Evolutionary conservation across 2,888 invertebrate species (phyloP).

Genomic region (Eupithecia centaureata): DNA sequence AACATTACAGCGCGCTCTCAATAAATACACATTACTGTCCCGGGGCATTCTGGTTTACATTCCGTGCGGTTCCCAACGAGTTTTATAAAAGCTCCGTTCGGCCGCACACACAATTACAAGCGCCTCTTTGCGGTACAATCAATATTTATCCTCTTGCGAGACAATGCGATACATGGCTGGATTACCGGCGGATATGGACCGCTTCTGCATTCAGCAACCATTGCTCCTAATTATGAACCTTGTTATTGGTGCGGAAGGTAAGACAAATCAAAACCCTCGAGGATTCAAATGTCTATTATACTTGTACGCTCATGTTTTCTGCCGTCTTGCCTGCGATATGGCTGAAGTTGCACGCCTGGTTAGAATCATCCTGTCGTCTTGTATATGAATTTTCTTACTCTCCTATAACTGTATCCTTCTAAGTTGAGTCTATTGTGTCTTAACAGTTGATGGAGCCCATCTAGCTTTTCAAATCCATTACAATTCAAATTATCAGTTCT

Average conservation of each 20-base stretch:
- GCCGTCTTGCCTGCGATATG: conserved; percentile 53
- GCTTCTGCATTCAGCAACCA: conserved; percentile 33
- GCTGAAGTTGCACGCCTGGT: background rate
- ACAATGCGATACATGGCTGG: conserved; percentile 67
- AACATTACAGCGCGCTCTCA: conserved; percentile 81
- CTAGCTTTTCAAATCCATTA: conserved; percentile 56
- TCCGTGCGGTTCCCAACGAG: conserved; percentile 82
- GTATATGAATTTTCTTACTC: background rate
- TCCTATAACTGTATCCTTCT: background rate
- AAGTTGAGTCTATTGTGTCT: conserved; percentile 53
- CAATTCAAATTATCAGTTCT: conserved; percentile 42
- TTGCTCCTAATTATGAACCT: conserved; percentile 10
- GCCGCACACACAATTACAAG: conserved; percentile 82
- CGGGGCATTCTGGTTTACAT: conserved; percentile 81
- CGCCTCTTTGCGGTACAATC: conserved; percentile 77
- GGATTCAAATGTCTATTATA: conserved; percentile 9
- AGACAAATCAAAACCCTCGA: conserved; percentile 4
- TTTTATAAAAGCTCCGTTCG: conserved; percentile 81
- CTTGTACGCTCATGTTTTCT: conserved; percentile 19
- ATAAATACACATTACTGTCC: conserved; percentile 84
- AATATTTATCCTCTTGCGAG: conserved; percentile 74
- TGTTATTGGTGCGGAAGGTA: conserved; percentile 8
- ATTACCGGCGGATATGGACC: conserved; percentile 57
- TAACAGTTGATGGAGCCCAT: conserved; percentile 61
- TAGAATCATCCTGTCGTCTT: background rate